Percentiles rank a stretch among this genome's conserved stretches.
Evolutionary conservation across 2,888 invertebrate species (phyloP).

Genomic region (Tenthredo livida): DNA sequence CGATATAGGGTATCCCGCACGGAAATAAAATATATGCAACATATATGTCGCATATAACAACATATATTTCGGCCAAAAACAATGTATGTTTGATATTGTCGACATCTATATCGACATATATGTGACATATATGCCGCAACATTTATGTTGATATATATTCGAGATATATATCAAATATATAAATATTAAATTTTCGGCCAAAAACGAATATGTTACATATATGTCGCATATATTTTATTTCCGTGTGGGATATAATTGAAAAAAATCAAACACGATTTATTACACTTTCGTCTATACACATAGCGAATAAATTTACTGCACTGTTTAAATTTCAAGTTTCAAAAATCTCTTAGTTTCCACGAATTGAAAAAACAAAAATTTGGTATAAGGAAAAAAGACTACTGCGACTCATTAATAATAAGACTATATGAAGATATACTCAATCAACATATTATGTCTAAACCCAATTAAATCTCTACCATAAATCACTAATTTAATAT

Average conservation of each 20-base stretch:
- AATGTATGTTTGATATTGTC: too few relatives aligned
- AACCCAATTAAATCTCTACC: background rate
- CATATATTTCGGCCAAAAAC: too few relatives aligned
- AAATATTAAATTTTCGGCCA: too few relatives aligned
- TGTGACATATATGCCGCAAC: too few relatives aligned
- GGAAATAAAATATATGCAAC: too few relatives aligned
- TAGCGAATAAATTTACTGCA: background rate
- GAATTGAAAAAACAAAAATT: background rate
- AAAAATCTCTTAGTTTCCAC: background rate
- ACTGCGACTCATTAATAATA: background rate
- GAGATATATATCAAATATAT: too few relatives aligned
- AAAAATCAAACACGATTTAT: background rate
- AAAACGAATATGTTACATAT: too few relatives aligned
- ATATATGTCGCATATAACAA: too few relatives aligned
- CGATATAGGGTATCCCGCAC: background rate
- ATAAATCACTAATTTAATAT: background rate
- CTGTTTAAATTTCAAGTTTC: background rate
- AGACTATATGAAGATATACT: background rate
- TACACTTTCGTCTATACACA: too few relatives aligned
- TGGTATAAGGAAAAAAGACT: background rate
- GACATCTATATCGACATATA: too few relatives aligned
- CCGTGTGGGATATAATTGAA: background rate
- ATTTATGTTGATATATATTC: too few relatives aligned
- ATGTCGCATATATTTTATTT: too few relatives aligned
- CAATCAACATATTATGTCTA: background rate